Conservation (phyloP, 2,797 vertebrate species). For the Enteromius unitaeniatus region DNA sequence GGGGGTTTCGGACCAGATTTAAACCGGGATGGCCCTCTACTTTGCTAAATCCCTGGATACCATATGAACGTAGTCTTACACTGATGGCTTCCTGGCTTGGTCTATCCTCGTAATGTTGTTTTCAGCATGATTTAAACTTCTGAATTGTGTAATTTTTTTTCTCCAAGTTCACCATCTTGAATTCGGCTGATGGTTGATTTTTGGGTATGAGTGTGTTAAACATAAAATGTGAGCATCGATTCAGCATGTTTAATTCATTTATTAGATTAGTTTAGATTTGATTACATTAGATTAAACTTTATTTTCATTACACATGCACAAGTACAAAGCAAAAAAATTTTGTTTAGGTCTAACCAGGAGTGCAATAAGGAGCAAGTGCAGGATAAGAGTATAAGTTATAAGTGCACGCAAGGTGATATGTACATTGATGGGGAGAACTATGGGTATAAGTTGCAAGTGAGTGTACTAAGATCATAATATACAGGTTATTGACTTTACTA, state of each 20-base stretch:
- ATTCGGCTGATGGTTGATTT: background rate
- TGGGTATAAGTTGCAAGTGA: too few species aligned
- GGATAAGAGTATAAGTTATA: too few species aligned
- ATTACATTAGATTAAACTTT: too few species aligned
- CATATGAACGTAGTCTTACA: background rate
- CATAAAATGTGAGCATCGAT: background rate
- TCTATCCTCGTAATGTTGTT: slow-evolving; percentile 24
- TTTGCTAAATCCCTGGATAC: slow-evolving; percentile 34
- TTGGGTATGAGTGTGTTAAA: background rate
- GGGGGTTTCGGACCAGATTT: slow-evolving; percentile 36
- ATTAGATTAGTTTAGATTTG: too few species aligned
- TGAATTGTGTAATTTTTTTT: slow-evolving; percentile 24
- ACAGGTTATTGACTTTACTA: too few species aligned
- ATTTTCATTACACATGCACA: too few species aligned
- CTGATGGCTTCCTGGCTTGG: slow-evolving; percentile 23
- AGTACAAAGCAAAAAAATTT: too few species aligned
- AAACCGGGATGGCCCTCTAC: slow-evolving; percentile 47
- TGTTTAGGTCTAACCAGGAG: too few species aligned
- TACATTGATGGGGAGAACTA: too few species aligned
- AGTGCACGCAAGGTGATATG: too few species aligned
- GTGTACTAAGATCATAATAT: too few species aligned
- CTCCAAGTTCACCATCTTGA: slow-evolving; percentile 28
- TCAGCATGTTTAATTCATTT: background rate
- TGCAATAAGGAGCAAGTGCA: too few species aligned
- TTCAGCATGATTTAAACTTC: slow-evolving; percentile 40